Evolutionary conservation across 2,113 vertebrate species (phyloP).

Genomic region (Festucalex cinctus): DNA sequence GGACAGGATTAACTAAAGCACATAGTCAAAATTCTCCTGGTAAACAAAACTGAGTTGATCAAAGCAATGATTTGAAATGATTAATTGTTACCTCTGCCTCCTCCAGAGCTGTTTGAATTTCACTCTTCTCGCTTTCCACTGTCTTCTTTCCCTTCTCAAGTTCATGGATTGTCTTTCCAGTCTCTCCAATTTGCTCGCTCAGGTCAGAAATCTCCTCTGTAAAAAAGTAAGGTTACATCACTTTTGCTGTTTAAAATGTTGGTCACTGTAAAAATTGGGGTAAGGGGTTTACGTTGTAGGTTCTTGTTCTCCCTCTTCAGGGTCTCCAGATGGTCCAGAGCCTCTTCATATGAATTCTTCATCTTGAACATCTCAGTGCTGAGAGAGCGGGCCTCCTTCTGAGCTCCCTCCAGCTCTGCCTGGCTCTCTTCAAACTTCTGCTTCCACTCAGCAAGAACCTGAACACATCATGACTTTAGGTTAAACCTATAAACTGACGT

Average conservation of each 20-base stretch:
- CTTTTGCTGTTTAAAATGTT: not conserved
- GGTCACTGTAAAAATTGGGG: not conserved
- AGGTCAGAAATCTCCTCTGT: slow-evolving; percentile 79
- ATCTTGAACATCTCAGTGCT: slow-evolving; percentile 70
- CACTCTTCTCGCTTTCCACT: slow-evolving; percentile 78
- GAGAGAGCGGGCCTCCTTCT: slow-evolving; percentile 74
- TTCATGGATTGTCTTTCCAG: slow-evolving; percentile 83
- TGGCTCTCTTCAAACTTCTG: slow-evolving; percentile 80
- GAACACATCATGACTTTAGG: not conserved
- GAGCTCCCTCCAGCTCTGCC: slow-evolving; percentile 74
- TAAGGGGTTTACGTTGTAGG: slow-evolving; percentile 70
- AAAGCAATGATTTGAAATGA: not conserved
- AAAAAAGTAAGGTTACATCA: not conserved
- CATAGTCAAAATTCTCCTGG: not conserved
- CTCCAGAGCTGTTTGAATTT: slow-evolving; percentile 83
- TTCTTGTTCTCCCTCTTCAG: slow-evolving; percentile 81
- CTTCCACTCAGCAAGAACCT: slow-evolving; percentile 81
- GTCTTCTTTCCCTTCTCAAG: slow-evolving; percentile 86
- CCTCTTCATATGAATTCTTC: slow-evolving; percentile 62
- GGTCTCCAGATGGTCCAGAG: slow-evolving; percentile 62
- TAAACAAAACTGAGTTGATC: no score
- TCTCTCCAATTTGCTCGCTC: slow-evolving; percentile 72
- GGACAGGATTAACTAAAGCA: not conserved
- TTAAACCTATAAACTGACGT: not conserved
- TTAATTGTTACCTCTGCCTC: slow-evolving; percentile 74